Base-by-base conservation (phyloP, 2,797 vertebrate genomes). In the Gymnothorax reevesii region DNA sequence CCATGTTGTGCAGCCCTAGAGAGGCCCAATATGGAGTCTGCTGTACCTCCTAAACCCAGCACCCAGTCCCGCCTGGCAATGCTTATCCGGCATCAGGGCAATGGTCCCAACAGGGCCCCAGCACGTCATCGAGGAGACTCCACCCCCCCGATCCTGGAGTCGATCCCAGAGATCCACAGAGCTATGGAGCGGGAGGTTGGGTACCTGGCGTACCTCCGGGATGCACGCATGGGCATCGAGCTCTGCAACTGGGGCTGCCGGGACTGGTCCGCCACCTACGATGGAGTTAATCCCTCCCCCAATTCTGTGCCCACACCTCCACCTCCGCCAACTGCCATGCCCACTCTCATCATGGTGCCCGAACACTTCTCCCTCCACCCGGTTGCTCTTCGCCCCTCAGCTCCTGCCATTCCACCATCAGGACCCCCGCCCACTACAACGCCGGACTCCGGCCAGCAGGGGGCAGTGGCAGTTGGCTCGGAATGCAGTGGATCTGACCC, bases 191-290 rank as follows among this genome's bases (percentile, higher is more conserved):
- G 97, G 94, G 97, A 99, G 83, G 94, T 95, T 0, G 98, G 98
- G 69, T 99, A 99, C 94, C 92, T 99, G 92, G 97, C 99, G 64
- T 99, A 99, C 93, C 95, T 99, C 87, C 96, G 94, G 86, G 98
- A 99, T 0, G 97, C 97, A 0, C 96, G 96, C 1, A 93, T 89
- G 84, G 94, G 95, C 85, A 96, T 99, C 0, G 97, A 98, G 92
- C 92, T 94, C 86, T 98, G 98, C 42, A 95, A 96, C 57, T 97
- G 95, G 95, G 97, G 97, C 62, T 99, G 98, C 89, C 95, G 96
- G 0, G 92, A 96, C 90, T 99, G 98, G 98, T 99, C 98, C 0
- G 97, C 97, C 0, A 98, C 98, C 0, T 99, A 99, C 0, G 98
- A 99, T 0, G 98, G 98, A 13, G 97, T 98, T 90, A 95, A 95